These are phyloP conservation scores for Ariolimax columbianus DNA, from an alignment of 2,888 invertebrate genomes.

Conservation along the genomic window DNA sequence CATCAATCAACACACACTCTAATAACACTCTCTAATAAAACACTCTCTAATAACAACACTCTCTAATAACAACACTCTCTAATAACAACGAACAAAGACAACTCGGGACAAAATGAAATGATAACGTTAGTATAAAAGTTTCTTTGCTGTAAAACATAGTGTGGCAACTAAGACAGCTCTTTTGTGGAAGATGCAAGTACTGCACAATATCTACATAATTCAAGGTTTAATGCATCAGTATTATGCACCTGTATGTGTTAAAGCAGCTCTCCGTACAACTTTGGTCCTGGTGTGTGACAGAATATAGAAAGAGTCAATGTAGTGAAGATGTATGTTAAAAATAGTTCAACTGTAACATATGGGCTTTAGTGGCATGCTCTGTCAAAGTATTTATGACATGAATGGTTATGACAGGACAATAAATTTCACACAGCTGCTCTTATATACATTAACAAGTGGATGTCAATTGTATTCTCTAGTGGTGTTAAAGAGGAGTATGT, in stretches of 20 bases:
- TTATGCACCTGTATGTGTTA: neutral
- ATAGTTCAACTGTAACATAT: neutral
- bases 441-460: too few species aligned
- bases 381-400: too few species aligned
- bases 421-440: too few species aligned
- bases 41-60: too few species aligned
- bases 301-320: neutral
- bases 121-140: neutral
- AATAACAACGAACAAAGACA: neutral
- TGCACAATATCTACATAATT: neutral
- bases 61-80: too few species aligned
- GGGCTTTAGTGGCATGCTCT: neutral
- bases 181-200: constrained; percentile 3
- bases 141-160: neutral
- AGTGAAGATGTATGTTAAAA: neutral
- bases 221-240: neutral
- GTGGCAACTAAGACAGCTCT: neutral
- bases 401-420: too few species aligned
- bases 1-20: too few species aligned
- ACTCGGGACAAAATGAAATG: neutral
- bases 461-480: too few species aligned
- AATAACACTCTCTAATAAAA: too few species aligned
- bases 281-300: neutral
- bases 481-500: too few species aligned
- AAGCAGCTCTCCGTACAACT: neutral